These are phyloP conservation scores for Drosophila nigricruria DNA, from an alignment of 2,888 invertebrate genomes.

Conservation along the genomic window DNA sequence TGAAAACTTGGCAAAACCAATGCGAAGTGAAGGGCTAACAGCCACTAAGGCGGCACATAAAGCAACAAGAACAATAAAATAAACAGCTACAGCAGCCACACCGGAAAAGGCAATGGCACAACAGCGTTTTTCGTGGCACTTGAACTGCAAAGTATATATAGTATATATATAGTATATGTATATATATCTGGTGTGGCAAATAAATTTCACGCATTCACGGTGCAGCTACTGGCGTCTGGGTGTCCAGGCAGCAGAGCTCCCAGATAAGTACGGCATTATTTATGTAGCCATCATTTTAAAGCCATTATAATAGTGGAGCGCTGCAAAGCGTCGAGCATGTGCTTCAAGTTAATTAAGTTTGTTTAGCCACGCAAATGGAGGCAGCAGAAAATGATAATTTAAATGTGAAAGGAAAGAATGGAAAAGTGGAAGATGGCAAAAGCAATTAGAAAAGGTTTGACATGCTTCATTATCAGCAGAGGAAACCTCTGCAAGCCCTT, in stretches of 20 bases:
- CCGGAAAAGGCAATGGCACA: constrained; percentile 29
- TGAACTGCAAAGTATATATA: constrained; percentile 48
- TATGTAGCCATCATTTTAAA: constrained; percentile 34
- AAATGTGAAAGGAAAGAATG: constrained; percentile 3
- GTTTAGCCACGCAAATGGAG: constrained; percentile 31
- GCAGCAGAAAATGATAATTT: constrained; percentile 25
- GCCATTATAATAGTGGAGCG: constrained; percentile 17
- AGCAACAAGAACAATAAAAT: constrained; percentile 9
- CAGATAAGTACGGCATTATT: constrained; percentile 51
- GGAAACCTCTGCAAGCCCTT: constrained; percentile 1
- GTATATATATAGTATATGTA: background rate
- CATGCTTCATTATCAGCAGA: constrained; percentile 21
- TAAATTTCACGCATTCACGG: constrained; percentile 54
- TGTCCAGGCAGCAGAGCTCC: constrained; percentile 5
- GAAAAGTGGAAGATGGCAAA: constrained; percentile 20
- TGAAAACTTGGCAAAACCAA: constrained; percentile 26
- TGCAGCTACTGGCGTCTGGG: constrained; percentile 9
- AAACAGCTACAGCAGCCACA: constrained; percentile 9
- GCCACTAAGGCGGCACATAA: constrained; percentile 32
- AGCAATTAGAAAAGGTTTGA: constrained; percentile 60
- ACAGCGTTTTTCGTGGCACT: constrained; percentile 48
- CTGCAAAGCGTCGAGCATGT: constrained; percentile 14
- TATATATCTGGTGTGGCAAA: constrained; percentile 40
- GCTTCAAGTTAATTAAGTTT: constrained; percentile 51
- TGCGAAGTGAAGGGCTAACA: constrained; percentile 36